Evolutionary conservation across 2,888 invertebrate species (phyloP).

Genomic region (Lepidochrysops patricia): DNA sequence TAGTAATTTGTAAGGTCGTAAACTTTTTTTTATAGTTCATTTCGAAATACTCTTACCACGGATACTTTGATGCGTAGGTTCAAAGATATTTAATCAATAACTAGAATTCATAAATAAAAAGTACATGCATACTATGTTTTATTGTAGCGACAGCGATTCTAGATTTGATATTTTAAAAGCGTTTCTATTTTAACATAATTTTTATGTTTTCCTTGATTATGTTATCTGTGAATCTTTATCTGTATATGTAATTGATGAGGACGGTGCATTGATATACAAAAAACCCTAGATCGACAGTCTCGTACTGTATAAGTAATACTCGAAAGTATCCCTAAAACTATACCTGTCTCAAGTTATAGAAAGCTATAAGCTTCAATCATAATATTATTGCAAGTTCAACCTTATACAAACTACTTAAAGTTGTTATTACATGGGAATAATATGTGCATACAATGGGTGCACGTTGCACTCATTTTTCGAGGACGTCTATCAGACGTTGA

Average conservation of each 20-base stretch:
- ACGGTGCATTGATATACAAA: too few relatives aligned
- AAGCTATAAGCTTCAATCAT: too few relatives aligned
- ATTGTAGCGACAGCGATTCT: neutral
- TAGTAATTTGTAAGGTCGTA: constrained; percentile 12
- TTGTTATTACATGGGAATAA: too few relatives aligned
- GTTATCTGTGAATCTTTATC: constrained; percentile 1
- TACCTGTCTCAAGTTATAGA: too few relatives aligned
- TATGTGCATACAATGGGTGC: too few relatives aligned
- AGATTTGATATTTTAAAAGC: constrained; percentile 11
- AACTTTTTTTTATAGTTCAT: constrained; percentile 5
- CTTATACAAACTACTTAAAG: too few relatives aligned
- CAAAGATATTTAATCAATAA: constrained; percentile 9
- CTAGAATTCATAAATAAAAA: neutral
- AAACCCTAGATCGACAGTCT: too few relatives aligned
- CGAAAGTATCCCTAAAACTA: too few relatives aligned
- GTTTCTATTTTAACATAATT: constrained; percentile 6
- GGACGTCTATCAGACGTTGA: too few relatives aligned
- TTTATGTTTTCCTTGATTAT: constrained; percentile 3
- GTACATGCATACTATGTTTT: neutral
- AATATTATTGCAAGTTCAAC: too few relatives aligned
- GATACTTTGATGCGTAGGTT: constrained; percentile 5
- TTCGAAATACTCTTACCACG: neutral
- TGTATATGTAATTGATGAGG: neutral
- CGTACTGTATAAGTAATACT: too few relatives aligned
- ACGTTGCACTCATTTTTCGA: too few relatives aligned